phyloP scores from a whole-genome alignment of 2,797 vertebrate species.

The Carduelis carduelis region DNA sequence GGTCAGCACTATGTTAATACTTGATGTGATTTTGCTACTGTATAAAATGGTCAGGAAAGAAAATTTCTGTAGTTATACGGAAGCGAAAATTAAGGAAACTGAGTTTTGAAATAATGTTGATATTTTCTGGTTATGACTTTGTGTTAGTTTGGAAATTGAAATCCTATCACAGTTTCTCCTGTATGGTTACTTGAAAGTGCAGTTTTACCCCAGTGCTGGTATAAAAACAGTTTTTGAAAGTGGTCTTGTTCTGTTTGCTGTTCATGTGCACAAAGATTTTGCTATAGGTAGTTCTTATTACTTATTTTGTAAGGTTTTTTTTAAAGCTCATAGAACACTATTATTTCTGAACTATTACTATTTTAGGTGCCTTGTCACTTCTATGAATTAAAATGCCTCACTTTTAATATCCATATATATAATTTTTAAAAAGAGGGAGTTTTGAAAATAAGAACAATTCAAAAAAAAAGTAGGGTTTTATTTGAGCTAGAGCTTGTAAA shows the following conservation, averaged over 20 bases:
- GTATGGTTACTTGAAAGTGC: neutral
- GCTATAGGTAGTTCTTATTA: neutral
- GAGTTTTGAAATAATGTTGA: neutral
- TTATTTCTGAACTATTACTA: neutral
- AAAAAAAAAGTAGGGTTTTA: accelerated
- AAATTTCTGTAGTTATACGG: neutral
- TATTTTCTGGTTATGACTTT: neutral
- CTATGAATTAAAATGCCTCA: neutral
- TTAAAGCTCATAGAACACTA: neutral
- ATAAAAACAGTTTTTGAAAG: neutral
- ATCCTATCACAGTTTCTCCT: neutral
- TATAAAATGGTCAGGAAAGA: neutral
- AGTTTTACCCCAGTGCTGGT: neutral
- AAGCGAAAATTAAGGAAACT: neutral
- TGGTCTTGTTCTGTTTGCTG: neutral
- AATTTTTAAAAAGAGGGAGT: neutral
- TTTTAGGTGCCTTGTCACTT: neutral
- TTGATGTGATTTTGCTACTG: neutral
- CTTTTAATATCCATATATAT: neutral
- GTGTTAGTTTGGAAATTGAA: neutral
- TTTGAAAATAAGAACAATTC: neutral
- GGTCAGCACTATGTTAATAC: slow-evolving; percentile 71
- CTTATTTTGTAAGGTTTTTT: neutral
- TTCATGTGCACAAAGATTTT: neutral
- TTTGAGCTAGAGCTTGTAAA: neutral